Evolutionary conservation across 2,888 invertebrate species (phyloP).

Genomic region (Theretra japonica): DNA sequence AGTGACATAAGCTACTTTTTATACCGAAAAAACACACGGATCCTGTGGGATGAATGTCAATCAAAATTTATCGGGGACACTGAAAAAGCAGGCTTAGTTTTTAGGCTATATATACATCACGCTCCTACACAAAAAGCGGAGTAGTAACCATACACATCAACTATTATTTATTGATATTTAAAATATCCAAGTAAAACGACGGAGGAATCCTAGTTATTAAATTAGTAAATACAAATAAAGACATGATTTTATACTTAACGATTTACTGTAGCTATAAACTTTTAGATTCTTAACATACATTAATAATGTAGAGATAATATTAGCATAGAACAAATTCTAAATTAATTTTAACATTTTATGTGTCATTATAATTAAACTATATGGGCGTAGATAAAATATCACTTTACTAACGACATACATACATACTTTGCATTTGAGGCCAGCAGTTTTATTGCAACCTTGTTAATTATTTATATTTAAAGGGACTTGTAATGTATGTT

Average conservation of each 20-base stretch:
- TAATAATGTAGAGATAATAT: too few relatives aligned
- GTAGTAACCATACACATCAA: too few relatives aligned
- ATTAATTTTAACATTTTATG: slow-evolving; percentile 12
- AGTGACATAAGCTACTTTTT: too few relatives aligned
- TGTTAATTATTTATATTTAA: background rate
- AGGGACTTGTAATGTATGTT: background rate
- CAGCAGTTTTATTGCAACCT: slow-evolving; percentile 6
- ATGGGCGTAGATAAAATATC: slow-evolving; percentile 16
- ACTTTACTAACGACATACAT: slow-evolving; percentile 7
- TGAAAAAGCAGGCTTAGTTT: too few relatives aligned
- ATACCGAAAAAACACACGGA: too few relatives aligned
- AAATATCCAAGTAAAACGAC: too few relatives aligned
- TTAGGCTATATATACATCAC: too few relatives aligned
- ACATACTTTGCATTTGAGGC: slow-evolving; percentile 12
- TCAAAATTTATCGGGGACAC: too few relatives aligned
- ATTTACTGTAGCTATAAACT: background rate
- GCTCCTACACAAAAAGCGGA: too few relatives aligned
- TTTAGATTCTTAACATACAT: background rate
- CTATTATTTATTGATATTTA: too few relatives aligned
- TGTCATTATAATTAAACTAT: slow-evolving; percentile 17
- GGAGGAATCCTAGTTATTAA: too few relatives aligned
- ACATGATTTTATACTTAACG: background rate
- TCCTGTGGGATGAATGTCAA: too few relatives aligned
- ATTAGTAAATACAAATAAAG: background rate
- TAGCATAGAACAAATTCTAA: slow-evolving; percentile 10